phyloP scores from a whole-genome alignment of 2,797 vertebrate genomes.

The Acanthis flammea region DNA sequence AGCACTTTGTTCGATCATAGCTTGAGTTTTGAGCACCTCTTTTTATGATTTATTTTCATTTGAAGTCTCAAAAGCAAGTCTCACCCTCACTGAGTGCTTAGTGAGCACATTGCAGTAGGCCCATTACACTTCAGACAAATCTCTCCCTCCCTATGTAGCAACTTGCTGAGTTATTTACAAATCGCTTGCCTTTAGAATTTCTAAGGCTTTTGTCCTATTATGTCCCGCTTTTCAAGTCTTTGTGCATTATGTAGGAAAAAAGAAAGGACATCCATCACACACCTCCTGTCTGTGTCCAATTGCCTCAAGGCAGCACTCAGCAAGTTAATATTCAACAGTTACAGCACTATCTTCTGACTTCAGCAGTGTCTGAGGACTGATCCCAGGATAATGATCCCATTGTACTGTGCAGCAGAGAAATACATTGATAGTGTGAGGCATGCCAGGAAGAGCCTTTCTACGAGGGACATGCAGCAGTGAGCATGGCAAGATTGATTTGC shows the following conservation, averaged over 20 bases:
- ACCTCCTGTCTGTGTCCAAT: background rate
- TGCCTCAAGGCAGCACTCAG: background rate
- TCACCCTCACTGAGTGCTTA: background rate
- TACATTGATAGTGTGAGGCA: background rate
- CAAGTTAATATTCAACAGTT: background rate
- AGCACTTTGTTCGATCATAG: background rate
- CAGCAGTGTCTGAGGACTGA: background rate
- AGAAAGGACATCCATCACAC: background rate
- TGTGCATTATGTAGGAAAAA: background rate
- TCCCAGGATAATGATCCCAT: background rate
- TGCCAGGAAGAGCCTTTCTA: background rate
- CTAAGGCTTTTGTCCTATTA: background rate
- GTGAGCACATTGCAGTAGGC: background rate
- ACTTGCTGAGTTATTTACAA: slow-evolving; percentile 22
- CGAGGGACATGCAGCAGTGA: background rate
- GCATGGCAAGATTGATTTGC: background rate
- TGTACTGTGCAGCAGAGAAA: background rate
- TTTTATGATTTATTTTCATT: background rate
- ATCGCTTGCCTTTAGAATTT: background rate
- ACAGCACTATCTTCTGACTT: background rate
- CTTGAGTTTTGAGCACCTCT: background rate
- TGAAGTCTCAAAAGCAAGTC: background rate
- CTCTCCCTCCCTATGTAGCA: background rate
- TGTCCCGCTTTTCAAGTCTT: background rate
- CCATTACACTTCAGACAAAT: background rate